Evolutionary conservation across 2,888 invertebrate genomes (phyloP).

Genomic region (Alsophila aescularia): DNA sequence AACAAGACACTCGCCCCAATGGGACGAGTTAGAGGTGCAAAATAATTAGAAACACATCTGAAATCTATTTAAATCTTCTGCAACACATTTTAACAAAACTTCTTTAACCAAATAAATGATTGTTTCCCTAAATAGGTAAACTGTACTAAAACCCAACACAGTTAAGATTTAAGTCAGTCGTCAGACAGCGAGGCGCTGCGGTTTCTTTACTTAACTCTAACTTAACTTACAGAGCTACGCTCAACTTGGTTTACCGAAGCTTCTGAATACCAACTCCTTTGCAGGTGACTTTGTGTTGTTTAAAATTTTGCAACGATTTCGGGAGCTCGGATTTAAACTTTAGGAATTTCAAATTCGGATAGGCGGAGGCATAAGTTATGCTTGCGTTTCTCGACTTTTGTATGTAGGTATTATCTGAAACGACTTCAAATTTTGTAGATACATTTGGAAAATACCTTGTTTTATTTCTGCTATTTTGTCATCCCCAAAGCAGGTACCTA

Average conservation of each 20-base stretch:
- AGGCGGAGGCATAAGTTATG: conserved; percentile 56
- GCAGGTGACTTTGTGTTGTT: conserved; percentile 76
- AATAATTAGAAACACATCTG: too few species aligned
- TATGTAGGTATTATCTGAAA: conserved; percentile 23
- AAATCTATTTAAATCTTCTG: too few species aligned
- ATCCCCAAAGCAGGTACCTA: too few species aligned
- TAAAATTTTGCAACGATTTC: conserved; percentile 66
- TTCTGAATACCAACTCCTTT: conserved; percentile 71
- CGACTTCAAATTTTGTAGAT: conserved; percentile 3
- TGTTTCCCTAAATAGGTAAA: conserved; percentile 7
- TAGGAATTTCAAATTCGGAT: conserved; percentile 61
- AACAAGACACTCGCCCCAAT: too few species aligned
- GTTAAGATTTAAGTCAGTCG: conserved; percentile 73
- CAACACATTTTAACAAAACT: too few species aligned
- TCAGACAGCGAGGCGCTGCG: conserved; percentile 73
- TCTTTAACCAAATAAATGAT: neutral
- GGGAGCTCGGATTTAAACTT: conserved; percentile 69
- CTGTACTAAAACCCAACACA: conserved; percentile 45
- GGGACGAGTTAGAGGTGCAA: too few species aligned
- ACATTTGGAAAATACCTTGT: too few species aligned
- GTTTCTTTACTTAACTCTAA: conserved; percentile 74
- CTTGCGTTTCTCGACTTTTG: conserved; percentile 43
- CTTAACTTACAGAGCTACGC: conserved; percentile 72
- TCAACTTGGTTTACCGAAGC: conserved; percentile 71
- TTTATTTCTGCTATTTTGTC: too few species aligned